phyloP scores from a whole-genome alignment of 2,113 vertebrate species.

The Heterotis niloticus region DNA sequence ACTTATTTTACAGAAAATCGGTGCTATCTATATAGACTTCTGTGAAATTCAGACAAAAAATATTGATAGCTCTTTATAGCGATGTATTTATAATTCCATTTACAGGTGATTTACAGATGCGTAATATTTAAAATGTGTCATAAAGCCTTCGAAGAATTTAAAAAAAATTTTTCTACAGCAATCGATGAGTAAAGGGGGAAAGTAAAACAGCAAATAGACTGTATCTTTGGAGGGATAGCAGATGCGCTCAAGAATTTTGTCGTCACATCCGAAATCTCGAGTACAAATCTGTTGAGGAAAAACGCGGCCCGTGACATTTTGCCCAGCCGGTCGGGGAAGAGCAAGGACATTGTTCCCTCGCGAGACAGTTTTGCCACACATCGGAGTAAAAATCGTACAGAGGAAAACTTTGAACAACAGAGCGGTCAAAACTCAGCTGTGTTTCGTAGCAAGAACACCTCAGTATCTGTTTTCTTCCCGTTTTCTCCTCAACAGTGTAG shows the following conservation, averaged over 20 bases:
- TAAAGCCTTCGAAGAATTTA: slow-evolving; percentile 65
- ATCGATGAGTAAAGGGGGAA: slow-evolving; percentile 54
- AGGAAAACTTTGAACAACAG: slow-evolving; percentile 32
- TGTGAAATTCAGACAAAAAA: slow-evolving; percentile 75
- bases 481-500: slow-evolving; percentile 50
- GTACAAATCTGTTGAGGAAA: slow-evolving; percentile 53
- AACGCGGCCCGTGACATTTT: slow-evolving; percentile 65
- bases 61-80: slow-evolving; percentile 65
- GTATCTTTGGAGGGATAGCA: slow-evolving; percentile 71
- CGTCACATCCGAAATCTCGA: slow-evolving; percentile 58
- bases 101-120: slow-evolving; percentile 73
- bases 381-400: slow-evolving; percentile 11
- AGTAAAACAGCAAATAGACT: slow-evolving; percentile 42
- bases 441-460: slow-evolving; percentile 36
- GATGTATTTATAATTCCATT: slow-evolving; percentile 64
- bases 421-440: slow-evolving; percentile 37
- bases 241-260: slow-evolving; percentile 59
- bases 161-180: slow-evolving; percentile 70
- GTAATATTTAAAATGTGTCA: slow-evolving; percentile 75
- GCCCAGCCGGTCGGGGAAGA: slow-evolving; percentile 61
- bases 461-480: slow-evolving; percentile 45
- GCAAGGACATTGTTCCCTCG: slow-evolving; percentile 52
- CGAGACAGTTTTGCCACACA: slow-evolving; percentile 20
- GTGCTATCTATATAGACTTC: slow-evolving; percentile 69
- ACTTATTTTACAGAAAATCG: slow-evolving; percentile 63